These are phyloP conservation scores for Cydia strobilella DNA, from an alignment of 1,140 invertebrate species.

Conservation along the genomic window DNA sequence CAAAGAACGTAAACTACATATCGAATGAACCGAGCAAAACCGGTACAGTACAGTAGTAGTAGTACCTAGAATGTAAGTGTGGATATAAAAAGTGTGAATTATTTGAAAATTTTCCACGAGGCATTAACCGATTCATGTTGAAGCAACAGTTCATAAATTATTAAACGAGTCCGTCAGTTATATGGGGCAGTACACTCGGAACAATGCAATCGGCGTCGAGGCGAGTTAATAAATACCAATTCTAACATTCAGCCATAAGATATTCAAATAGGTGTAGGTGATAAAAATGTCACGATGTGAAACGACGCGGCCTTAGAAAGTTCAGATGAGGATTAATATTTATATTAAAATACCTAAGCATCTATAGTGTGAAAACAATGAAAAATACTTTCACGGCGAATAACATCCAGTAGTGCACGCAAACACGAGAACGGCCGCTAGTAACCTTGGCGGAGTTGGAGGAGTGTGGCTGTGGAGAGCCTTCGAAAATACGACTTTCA, in stretches of 20 bases:
- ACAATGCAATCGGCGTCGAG: constrained; percentile 21
- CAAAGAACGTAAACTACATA: neutral
- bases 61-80: constrained; percentile 30
- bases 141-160: constrained; percentile 43
- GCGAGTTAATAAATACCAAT: neutral
- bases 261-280: constrained; percentile 34
- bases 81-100: constrained; percentile 37
- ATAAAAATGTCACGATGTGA: constrained; percentile 42
- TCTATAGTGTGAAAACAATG: constrained; percentile 60
- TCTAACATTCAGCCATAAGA: neutral
- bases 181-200: constrained; percentile 36
- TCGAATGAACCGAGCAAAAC: neutral
- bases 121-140: constrained; percentile 40
- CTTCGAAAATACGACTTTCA: constrained; percentile 51
- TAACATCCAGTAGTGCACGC: constrained; percentile 55
- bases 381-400: constrained; percentile 74
- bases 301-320: constrained; percentile 65
- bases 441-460: constrained; percentile 56
- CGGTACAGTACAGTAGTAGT: constrained; percentile 41
- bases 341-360: constrained; percentile 64
- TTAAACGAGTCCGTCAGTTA: constrained; percentile 41
- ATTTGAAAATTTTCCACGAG: constrained; percentile 43
- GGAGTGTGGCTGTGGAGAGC: constrained; percentile 44
- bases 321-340: constrained; percentile 65
- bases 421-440: constrained; percentile 55